These are phyloP conservation scores for Scaptomyza polygonia DNA, from an alignment of 2,888 invertebrate species.

Conservation along the genomic window DNA sequence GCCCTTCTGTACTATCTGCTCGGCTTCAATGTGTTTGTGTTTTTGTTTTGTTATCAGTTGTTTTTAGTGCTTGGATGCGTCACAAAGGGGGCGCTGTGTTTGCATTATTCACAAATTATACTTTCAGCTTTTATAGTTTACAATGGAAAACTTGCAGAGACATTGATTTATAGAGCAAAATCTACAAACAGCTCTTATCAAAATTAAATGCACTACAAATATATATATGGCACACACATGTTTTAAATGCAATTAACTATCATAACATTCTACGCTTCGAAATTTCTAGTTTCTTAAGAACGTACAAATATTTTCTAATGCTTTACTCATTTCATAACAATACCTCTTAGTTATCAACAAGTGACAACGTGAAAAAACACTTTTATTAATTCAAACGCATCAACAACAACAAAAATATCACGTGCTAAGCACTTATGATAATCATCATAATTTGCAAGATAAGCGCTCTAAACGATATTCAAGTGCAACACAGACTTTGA, in stretches of 20 bases:
- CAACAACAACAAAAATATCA: conserved; percentile 46
- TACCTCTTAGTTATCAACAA: not conserved
- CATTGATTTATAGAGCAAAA: not conserved
- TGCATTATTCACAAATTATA: conserved; percentile 57
- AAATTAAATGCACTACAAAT: not conserved
- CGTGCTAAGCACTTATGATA: conserved; percentile 34
- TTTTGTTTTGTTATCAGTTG: conserved; percentile 44
- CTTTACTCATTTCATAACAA: no score
- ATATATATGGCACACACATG: not conserved
- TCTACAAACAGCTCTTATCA: not conserved
- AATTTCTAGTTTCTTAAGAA: no score
- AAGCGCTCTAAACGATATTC: conserved; percentile 25
- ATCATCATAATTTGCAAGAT: conserved; percentile 8
- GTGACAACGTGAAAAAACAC: conserved; percentile 9
- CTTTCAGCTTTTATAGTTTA: conserved; percentile 30
- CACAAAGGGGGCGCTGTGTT: conserved; percentile 40
- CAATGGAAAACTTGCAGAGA: conserved; percentile 45
- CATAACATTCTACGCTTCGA: not conserved
- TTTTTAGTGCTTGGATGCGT: conserved; percentile 33
- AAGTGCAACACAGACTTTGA: conserved; percentile 4
- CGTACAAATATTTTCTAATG: no score
- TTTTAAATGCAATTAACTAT: not conserved
- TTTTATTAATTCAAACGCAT: conserved; percentile 50
- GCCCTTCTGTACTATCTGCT: not conserved
- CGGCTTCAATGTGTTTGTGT: not conserved